Conservation (phyloP, 2,888 invertebrate genomes). For the Phengaris arion region DNA sequence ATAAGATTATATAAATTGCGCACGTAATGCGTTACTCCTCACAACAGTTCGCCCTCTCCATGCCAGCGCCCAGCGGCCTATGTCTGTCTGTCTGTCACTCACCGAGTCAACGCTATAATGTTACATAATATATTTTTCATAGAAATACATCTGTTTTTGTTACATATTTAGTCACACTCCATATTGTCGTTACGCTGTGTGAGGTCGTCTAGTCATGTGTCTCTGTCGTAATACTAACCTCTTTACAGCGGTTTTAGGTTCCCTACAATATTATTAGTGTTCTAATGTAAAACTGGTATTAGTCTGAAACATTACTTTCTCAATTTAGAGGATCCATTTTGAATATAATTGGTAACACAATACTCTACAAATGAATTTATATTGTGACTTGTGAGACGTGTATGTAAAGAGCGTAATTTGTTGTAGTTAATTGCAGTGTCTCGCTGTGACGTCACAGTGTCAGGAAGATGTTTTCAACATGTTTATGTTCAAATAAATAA, state of each 20-base stretch:
- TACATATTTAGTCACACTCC: no score
- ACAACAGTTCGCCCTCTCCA: not conserved
- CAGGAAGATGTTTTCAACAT: not conserved
- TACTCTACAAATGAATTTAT: not conserved
- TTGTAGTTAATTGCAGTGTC: not conserved
- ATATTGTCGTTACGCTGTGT: no score
- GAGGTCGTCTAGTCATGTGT: not conserved
- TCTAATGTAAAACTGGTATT: not conserved
- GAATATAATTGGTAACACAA: not conserved
- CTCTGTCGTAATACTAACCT: not conserved
- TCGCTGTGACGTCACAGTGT: not conserved
- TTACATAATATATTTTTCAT: not conserved
- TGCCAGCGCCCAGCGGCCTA: not conserved
- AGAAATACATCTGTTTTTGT: not conserved
- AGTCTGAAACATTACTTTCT: not conserved
- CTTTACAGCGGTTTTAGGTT: not conserved
- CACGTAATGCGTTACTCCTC: not conserved
- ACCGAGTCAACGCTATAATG: not conserved
- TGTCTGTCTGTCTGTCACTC: not conserved
- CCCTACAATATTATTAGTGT: not conserved
- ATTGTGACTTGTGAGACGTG: not conserved
- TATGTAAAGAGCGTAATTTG: not conserved
- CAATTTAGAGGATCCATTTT: not conserved
- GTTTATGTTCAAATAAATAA: not conserved
- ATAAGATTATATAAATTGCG: no score